Conservation (phyloP, 2,888 invertebrate genomes). For the Galerucella pusilla region DNA sequence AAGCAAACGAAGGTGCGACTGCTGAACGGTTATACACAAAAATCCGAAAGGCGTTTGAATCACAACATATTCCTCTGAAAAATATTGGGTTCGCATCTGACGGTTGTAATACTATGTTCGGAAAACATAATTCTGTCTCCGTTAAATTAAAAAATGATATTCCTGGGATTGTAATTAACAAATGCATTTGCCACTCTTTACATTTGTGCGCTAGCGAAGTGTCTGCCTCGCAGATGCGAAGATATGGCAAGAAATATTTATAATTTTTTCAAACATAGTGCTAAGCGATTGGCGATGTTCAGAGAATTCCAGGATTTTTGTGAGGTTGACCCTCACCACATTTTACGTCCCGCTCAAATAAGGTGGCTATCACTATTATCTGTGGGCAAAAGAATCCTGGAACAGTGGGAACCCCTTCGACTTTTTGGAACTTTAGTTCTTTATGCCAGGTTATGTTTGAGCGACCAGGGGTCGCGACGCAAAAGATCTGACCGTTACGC, state of each 20-base stretch:
- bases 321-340: too few relatives aligned
- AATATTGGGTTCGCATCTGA: slow-evolving; percentile 58
- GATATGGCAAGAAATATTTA: too few relatives aligned
- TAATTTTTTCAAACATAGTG: slow-evolving; percentile 9
- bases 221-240: too few relatives aligned
- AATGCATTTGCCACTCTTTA: slow-evolving; percentile 57
- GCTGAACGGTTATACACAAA: neutral
- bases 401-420: too few relatives aligned
- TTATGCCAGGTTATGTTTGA: too few relatives aligned
- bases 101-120: slow-evolving; percentile 59
- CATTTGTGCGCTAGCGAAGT: slow-evolving; percentile 42
- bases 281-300: neutral
- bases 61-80: slow-evolving; percentile 48
- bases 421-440: too few relatives aligned
- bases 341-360: too few relatives aligned
- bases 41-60: neutral
- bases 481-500: too few relatives aligned
- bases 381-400: too few relatives aligned
- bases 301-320: slow-evolving; percentile 7
- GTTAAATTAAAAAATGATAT: slow-evolving; percentile 49
- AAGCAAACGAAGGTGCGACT: slow-evolving; percentile 4
- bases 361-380: too few relatives aligned
- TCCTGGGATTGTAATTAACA: slow-evolving; percentile 54
- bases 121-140: slow-evolving; percentile 54
- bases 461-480: too few relatives aligned